Base-by-base conservation (phyloP, 2,797 vertebrate species). In the Scarus forsteni region DNA sequence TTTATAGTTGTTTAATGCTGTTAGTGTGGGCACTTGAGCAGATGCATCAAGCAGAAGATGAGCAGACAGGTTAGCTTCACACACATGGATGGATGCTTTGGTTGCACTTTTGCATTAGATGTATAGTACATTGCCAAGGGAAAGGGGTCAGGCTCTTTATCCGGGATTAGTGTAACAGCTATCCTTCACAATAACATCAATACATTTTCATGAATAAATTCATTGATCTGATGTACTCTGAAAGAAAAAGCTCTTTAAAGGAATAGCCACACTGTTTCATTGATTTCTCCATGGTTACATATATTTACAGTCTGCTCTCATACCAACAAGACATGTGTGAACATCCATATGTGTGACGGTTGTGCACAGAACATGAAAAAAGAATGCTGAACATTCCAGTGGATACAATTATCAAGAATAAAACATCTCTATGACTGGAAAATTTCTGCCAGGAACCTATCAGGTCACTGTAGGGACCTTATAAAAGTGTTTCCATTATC, bases 221-320 rank as follows among this genome's bases (percentile, higher is more conserved):
- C 6, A 5, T 10, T 27, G 38, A 48, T 1, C 3, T 19, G 27
- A 42, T 42, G 11, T 4, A 42, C 40, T 35, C 11, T 39, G 40
- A 42, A 70, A 35, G 27, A 27, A 38, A n/a, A 52, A 15, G 36
- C 8, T 2, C 3, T 44, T 13, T 36, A 9, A 45, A 8, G 16
- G 13, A 16, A 49, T 54, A 39, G 5, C 8, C 18, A 5, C 36
- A 15, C 5, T 27, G 16, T 44, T 40, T 64, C 14, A 42, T 15
- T 43, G 16, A 73, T 56, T 64, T 63, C 38, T 71, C 3, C 46
- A 38, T 16, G 8, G 19, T 44, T 5, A 44, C 12, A 15, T 44
- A 13, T 13, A 13, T 44, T 6, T 44, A 66, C 39, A n/a, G 18
- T 40, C 38, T 46, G 64, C 7, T 66, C 3, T 42, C 18, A 10